These are phyloP conservation scores for Drosophila gunungcola DNA, from an alignment of 1,140 invertebrate genomes.

Conservation along the genomic window DNA sequence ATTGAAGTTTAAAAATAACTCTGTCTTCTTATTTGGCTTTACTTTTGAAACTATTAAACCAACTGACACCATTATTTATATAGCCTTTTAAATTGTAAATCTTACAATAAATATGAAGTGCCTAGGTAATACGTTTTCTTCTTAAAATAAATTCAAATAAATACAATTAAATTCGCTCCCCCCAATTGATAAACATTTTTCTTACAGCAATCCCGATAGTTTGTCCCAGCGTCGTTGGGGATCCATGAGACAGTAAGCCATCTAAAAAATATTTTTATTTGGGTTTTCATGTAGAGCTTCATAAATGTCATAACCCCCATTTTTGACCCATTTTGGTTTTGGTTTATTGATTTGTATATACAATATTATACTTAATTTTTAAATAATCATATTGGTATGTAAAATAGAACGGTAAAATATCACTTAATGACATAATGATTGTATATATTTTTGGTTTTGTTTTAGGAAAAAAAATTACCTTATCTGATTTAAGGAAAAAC, in stretches of 20 bases:
- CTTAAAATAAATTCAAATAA: too few relatives aligned
- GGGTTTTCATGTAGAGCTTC: conserved; percentile 49
- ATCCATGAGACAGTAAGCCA: conserved; percentile 91
- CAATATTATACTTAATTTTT: neutral
- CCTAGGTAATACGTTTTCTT: too few relatives aligned
- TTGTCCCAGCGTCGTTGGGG: conserved; percentile 90
- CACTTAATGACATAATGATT: neutral
- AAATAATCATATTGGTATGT: neutral
- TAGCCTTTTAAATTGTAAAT: too few relatives aligned
- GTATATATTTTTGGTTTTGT: too few relatives aligned
- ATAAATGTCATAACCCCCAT: conserved; percentile 36
- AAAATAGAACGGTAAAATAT: conserved; percentile 3
- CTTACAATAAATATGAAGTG: too few relatives aligned
- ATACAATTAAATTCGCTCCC: neutral
- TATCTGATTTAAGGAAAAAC: too few relatives aligned
- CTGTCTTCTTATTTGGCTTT: too few relatives aligned
- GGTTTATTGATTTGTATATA: conserved; percentile 34
- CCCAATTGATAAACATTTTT: conserved; percentile 43
- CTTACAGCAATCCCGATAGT: conserved; percentile 88
- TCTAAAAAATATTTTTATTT: conserved; percentile 14
- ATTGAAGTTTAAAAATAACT: too few relatives aligned
- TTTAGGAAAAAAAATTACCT: too few relatives aligned
- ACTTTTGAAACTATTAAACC: neutral
- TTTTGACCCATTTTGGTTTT: conserved; percentile 55
- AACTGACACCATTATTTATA: neutral